Base-by-base conservation (phyloP, 2,113 vertebrate species). In the Seriola rivoliana region DNA sequence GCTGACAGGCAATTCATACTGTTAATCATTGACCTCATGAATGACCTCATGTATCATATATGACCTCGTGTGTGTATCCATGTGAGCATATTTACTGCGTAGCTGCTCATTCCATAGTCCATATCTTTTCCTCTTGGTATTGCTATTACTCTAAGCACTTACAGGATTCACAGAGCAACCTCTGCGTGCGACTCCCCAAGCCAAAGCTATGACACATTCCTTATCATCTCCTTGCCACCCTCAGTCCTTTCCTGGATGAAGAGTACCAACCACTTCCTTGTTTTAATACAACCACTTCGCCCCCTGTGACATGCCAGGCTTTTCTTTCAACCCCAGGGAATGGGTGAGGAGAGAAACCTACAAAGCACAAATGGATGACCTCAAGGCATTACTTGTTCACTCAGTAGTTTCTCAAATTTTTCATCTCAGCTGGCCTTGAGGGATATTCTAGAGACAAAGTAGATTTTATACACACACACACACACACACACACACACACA, bases 221-320 rank as follows among this genome's bases (percentile, higher is more conserved):
- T 77, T 80, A 80, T 82, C 79, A 58, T 80, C 57, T 54, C 71
- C 65, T 66, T 23, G 8, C 59, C 76, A 82, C 71, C 46, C 77
- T 85, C 79, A 85, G 64, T 87, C 84, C 67, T 80, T 76, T 85
- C 65, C 54, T 75, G 73, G 81, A 85, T 88, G 79, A 80, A 75
- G 72, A 82, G 57, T 57, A 59, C 74, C 59, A 65, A 66, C 50
- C 77, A 62, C 75, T 74, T 78, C 42, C 57, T 65, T 36, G 36
- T 68, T 77, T 78, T 82, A 78, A 84, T 78, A 77, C 72, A 80
- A 81, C 55, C 78, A 66, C 63, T 88, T 85, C 6, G 12, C 38
- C 48, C 75, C 80, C 23, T 55, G 57, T 58, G 79, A 75, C 79
- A 55, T 1, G 29, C 23, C 58, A 63, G n/a, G 70, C 54, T 79